phyloP scores from a whole-genome alignment of 2,113 vertebrate genomes.

The Alligator sinensis region DNA sequence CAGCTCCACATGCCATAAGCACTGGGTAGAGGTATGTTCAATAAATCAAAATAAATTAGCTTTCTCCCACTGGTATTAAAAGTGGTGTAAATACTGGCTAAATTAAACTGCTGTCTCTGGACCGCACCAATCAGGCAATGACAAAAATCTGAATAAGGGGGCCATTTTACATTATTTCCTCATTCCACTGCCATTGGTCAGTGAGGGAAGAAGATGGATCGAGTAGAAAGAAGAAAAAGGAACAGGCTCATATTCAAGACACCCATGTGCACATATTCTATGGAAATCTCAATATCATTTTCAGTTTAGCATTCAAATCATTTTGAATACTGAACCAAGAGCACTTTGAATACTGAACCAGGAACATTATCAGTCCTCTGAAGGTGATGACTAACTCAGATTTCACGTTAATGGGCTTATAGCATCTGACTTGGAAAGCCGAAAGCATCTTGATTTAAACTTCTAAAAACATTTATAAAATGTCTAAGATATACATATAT shows the following conservation, averaged over 20 bases:
- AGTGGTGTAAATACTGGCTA: background rate
- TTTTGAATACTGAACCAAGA: background rate
- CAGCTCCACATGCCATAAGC: background rate
- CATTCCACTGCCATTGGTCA: background rate
- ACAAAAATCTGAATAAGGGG: background rate
- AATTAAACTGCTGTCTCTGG: background rate
- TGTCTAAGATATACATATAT: no score
- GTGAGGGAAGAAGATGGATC: background rate
- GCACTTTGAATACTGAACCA: background rate
- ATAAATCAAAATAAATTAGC: background rate
- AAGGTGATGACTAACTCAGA: background rate
- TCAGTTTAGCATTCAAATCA: background rate
- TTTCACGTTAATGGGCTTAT: background rate
- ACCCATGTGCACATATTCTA: background rate
- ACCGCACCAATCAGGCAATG: background rate
- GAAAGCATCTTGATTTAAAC: background rate
- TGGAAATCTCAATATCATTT: background rate
- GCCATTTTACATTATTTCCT: background rate
- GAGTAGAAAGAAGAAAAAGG: background rate
- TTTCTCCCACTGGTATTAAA: background rate
- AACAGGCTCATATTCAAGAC: background rate
- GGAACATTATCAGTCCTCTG: background rate
- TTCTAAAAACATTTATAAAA: background rate
- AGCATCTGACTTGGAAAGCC: background rate
- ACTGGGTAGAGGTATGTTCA: background rate